Conservation (phyloP, 1,140 invertebrate species). For the Drosophila littoralis region DNA sequence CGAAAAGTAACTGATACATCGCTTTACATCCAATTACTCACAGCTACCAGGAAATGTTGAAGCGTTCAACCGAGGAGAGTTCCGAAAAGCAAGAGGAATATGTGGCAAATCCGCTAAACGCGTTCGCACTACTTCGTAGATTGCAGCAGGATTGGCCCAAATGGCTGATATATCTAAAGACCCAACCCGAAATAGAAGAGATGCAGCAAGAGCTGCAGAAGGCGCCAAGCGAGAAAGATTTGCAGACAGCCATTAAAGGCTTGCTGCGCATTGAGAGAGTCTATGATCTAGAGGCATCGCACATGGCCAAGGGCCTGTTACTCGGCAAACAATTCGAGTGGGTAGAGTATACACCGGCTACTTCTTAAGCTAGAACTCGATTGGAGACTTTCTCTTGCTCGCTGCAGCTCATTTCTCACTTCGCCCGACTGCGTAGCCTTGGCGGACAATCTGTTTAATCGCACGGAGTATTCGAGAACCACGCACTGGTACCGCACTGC, state of each 20-base stretch:
- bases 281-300: constrained; percentile 50
- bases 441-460: constrained; percentile 37
- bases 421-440: constrained; percentile 41
- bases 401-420: constrained; percentile 25
- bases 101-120: constrained; percentile 55
- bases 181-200: neutral
- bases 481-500: constrained; percentile 57
- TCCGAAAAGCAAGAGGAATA: constrained; percentile 27
- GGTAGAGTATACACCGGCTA: neutral
- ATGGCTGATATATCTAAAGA: constrained; percentile 45
- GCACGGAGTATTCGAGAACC: constrained; percentile 16
- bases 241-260: constrained; percentile 30
- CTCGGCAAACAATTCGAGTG: constrained; percentile 42
- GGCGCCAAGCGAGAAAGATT: constrained; percentile 19
- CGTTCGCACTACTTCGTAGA: constrained; percentile 36
- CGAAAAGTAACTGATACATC: neutral
- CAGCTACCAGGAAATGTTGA: constrained; percentile 30
- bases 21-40: neutral
- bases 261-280: constrained; percentile 48
- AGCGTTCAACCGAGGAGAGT: neutral
- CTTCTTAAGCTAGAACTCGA: neutral
- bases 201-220: constrained; percentile 22
- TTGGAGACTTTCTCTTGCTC: neutral
- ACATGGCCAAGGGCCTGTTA: constrained; percentile 47
- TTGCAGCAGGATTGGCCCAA: constrained; percentile 61